Evolutionary conservation across 1,140 invertebrate genomes (phyloP), one percentile per base, ranked within the genome.

Genomic region (Drosophila kikkawai): DNA sequence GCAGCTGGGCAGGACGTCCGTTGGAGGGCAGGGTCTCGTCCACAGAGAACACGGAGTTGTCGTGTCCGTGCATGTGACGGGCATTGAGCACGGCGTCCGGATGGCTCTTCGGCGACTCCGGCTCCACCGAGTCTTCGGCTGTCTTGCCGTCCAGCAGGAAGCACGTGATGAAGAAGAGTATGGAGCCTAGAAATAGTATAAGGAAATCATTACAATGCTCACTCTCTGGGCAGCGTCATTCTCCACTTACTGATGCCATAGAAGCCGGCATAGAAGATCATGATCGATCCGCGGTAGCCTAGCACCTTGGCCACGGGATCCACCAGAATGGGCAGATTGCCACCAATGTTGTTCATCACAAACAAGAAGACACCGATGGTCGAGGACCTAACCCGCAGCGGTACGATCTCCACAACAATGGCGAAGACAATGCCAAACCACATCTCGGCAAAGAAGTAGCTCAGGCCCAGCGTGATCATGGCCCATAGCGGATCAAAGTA

Each of bases 381-480:
- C 6, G 97, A 97, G 12, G 97, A 97, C 41, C 97, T 94, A 8
- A 97, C 94, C 3, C 95, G 95, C 15, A 97, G 67, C 1, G 97
- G 97, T 9, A 98, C 97, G 68, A 98, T 96, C 93, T 98, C 97
- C 3, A 98, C 96, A 5, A 98, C 94, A 78, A 98, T 96, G 15
- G 97, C 97, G 87, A 98, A 98, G 4, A 98, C 95, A 67, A 98
- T 97, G 48, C 97, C 97, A 91, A 98, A 98, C 97, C 97, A 98
- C 96, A 97, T 98, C 93, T 98, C 97, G 91, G 97, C 97, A 79
- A 97, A 97, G 93, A 98, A 96, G 82, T 97, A 98, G 2, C 96
- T 97, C 70, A 97, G 94, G 11, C 96, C 96, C 7, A 98, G 94
- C 1, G 96, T 97, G 55, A 97, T 96, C 95, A 98, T 98, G 9